Evolutionary conservation across 2,797 vertebrate genomes (phyloP), one percentile per base, ranked within the genome.

Genomic region (Ceryle rudis): DNA sequence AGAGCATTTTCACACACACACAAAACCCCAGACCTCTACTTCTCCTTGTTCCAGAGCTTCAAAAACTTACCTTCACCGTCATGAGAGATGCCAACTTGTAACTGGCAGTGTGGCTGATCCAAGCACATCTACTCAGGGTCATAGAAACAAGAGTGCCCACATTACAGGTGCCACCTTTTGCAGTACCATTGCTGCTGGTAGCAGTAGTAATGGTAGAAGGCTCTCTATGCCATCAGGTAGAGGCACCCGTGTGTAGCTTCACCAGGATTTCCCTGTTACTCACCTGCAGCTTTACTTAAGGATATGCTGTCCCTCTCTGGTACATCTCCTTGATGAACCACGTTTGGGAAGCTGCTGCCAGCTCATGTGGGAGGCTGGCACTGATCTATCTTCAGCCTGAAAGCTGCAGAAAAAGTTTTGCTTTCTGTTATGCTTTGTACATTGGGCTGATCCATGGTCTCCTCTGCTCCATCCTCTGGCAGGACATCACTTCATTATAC

Each of bases 201-300:
- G n/a, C 55, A 65, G 52, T 58, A 66, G 35, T 21, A 46, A 41
- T 7, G 15, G 16, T 19, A 28, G 67, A 67, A 61, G 64, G 13
- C 37, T 71, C 0, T 0, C n/a, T 70, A 0, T n/a, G 14, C 42
- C 11, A 22, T 42, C 2, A 3, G 15, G 64, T 33, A 49, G 51
- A 44, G 23, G n/a, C 9, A 52, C 37, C 20, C 17, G 4, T 23
- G 14, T 31, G 41, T 44, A 71, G 11, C 89, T 37, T 72, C 60
- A 22, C 35, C n/a, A 52, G 37, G 31, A 87, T 46, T 57, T 75
- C 62, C 41, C 55, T 62, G 55, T 66, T 31, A 61, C 62, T 54
- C 54, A 89, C 39, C 55, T 62, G 29, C 62, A 62, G 54, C 28
- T 52, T 81, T 39, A 62, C 49, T 62, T 71, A 31, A 10, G 49